Base-by-base conservation (phyloP, 1,140 invertebrate genomes). In the Drosophila eugracilis region DNA sequence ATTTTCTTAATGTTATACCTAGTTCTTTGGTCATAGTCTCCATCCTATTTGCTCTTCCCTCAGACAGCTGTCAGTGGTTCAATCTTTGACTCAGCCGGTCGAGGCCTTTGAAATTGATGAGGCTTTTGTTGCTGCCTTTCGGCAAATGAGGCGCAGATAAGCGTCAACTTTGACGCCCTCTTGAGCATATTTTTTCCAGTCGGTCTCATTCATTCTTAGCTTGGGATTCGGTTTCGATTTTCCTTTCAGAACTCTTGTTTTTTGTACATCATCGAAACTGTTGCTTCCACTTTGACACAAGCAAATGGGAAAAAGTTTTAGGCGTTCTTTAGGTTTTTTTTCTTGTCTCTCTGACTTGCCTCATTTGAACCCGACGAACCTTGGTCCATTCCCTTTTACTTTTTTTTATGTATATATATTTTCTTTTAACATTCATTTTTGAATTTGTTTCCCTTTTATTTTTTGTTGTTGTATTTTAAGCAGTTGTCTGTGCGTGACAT, bases 111-210 rank as follows among this genome's bases (percentile, higher is more conserved):
- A 69, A 84, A 84, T 84, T 84, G 80, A 84, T 84, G 80, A 76
- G 81, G 80, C 76, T 65, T 79, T 71, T 71, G 67, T 70, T 78
- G 80, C 78, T 79, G 79, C 55, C 58, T 78, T 75, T 83, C n/a
- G 80, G 80, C 80, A 84, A 84, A 84, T 84, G 80, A 84, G 80
- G 80, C 80, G 72, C 66, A 85, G 80, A 84, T 84, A 84, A 84
- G 80, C 80, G 65, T 76, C 71, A 84, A 85, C 76, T 84, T 85
- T 79, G 80, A 84, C 76, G 80, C 80, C 72, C 59, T 81, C 62
- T 81, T 60, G 49, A 41, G 34, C 67, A 65, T 63, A 65, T 65
- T 65, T 65, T 65, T 47, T 41, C 57, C 57, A 26, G 39, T 37
- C 41, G 39, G 39, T 62, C 57, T 63, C 22, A 37, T 48, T 62